Conservation (phyloP, 1,140 invertebrate genomes). For the Teleogryllus occipitalis region DNA sequence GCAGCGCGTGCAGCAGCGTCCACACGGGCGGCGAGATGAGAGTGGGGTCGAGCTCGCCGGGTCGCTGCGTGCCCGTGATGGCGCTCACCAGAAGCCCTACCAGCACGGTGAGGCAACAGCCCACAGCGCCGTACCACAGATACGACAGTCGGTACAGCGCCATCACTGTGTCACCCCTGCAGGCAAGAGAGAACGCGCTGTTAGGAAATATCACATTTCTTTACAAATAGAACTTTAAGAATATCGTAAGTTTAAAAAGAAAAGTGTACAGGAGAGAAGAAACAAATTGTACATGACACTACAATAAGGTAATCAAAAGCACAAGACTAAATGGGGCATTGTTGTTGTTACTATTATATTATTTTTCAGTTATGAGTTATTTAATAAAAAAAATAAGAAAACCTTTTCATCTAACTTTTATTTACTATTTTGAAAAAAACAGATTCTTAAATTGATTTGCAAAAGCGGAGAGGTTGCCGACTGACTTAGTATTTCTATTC, state of each 20-base stretch:
- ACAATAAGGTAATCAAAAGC: not conserved
- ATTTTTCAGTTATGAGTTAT: too few relatives aligned
- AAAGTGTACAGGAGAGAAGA: not conserved
- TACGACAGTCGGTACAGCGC: constrained; percentile 57
- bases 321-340: not conserved
- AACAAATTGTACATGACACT: not conserved
- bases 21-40: constrained; percentile 44
- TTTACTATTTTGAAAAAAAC: not conserved
- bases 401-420: too few relatives aligned
- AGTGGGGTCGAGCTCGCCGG: constrained; percentile 42
- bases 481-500: not conserved
- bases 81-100: constrained; percentile 63
- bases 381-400: too few relatives aligned
- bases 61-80: constrained; percentile 50
- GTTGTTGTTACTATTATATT: not conserved
- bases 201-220: not conserved
- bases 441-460: not conserved
- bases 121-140: constrained; percentile 72
- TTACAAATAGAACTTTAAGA: not conserved
- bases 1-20: constrained; percentile 29
- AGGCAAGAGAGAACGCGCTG: not conserved
- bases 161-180: constrained; percentile 27
- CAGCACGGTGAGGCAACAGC: constrained; percentile 57
- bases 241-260: not conserved
- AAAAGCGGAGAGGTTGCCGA: not conserved